These are phyloP conservation scores for Coleophora deauratella DNA, from an alignment of 2,888 invertebrate species.

Conservation along the genomic window DNA sequence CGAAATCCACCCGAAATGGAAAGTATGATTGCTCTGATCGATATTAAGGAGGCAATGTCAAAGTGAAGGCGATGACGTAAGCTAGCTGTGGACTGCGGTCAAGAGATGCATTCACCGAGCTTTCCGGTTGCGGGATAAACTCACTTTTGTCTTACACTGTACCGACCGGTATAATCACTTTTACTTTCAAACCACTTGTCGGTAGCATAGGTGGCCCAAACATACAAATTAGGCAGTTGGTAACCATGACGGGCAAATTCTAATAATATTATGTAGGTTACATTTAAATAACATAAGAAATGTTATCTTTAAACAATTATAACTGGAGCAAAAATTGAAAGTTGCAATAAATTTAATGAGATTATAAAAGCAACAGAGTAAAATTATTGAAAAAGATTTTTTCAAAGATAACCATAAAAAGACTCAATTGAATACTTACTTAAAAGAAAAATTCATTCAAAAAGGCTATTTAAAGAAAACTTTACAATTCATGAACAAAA, in stretches of 20 bases:
- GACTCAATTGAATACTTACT: too few species aligned
- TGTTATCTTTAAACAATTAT: neutral
- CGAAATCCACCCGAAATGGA: conserved; percentile 23
- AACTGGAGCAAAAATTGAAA: too few species aligned
- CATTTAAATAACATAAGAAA: too few species aligned
- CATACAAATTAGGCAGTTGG: conserved; percentile 6
- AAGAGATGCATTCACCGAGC: conserved; percentile 4
- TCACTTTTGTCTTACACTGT: conserved; percentile 12
- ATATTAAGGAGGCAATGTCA: conserved; percentile 19
- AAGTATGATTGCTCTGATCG: conserved; percentile 32
- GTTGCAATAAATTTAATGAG: too few species aligned
- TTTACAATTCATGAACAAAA: too few species aligned
- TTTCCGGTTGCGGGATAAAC: conserved; percentile 6
- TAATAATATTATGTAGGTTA: neutral
- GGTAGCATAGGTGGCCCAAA: conserved; percentile 2
- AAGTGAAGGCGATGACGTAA: conserved; percentile 18
- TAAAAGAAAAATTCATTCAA: too few species aligned
- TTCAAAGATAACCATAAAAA: too few species aligned
- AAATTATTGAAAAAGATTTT: too few species aligned
- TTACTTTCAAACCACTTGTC: conserved; percentile 24
- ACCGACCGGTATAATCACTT: conserved; percentile 26
- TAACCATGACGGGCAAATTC: neutral
- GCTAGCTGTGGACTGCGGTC: neutral
- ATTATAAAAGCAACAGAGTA: too few species aligned
- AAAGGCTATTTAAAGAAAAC: too few species aligned